Conservation (phyloP, 1,140 invertebrate species). For the Nomia melanderi region DNA sequence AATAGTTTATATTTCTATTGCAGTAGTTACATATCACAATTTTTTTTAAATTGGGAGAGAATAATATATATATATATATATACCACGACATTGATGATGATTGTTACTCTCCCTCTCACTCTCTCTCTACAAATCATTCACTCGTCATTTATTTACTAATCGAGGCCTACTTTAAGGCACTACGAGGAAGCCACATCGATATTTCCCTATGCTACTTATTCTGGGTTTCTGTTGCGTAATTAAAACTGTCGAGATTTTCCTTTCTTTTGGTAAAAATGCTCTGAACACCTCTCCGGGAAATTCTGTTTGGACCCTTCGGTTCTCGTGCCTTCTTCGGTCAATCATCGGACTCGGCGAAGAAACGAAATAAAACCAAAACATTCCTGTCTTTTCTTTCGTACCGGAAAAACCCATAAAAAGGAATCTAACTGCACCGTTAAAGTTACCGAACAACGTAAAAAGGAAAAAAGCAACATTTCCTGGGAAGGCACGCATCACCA, state of each 20-base stretch:
- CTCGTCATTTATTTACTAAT: neutral
- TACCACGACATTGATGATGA: constrained; percentile 41
- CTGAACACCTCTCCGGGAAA: neutral
- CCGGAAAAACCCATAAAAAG: neutral
- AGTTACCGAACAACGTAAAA: neutral
- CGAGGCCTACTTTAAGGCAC: constrained; percentile 16
- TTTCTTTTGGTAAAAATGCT: neutral
- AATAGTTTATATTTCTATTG: constrained; percentile 76
- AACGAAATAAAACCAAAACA: no score
- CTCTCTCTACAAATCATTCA: constrained; percentile 1
- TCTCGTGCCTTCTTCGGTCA: no score
- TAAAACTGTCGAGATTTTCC: constrained; percentile 14
- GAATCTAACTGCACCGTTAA: neutral
- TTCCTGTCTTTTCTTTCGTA: neutral
- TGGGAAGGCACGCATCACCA: neutral
- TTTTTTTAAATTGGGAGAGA: constrained; percentile 69
- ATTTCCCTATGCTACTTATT: constrained; percentile 10
- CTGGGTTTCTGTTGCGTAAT: neutral
- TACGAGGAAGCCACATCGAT: constrained; percentile 28
- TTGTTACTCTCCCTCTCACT: constrained; percentile 36
- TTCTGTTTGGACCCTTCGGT: neutral
- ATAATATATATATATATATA: constrained; percentile 45
- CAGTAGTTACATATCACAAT: constrained; percentile 78
- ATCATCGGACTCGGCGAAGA: no score
- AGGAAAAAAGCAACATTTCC: neutral